Conservation (phyloP, 2,113 vertebrate species). For the Petrocephalus zakoni region DNA sequence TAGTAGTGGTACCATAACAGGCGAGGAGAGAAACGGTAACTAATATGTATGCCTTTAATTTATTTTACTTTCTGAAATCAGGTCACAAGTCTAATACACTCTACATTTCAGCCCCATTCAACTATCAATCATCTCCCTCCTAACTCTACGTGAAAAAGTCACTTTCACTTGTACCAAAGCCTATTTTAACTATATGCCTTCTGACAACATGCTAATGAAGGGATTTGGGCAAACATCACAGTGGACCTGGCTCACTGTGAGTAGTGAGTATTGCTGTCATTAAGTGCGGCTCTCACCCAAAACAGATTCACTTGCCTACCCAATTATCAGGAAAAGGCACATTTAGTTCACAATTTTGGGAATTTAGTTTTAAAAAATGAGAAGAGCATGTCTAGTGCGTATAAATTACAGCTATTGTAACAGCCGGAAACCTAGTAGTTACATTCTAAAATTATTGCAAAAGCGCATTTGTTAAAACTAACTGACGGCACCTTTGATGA, state of each 20-base stretch:
- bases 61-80: neutral
- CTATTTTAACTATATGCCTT: neutral
- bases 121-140: neutral
- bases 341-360: neutral
- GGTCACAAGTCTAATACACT: neutral
- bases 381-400: neutral
- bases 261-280: neutral
- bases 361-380: neutral
- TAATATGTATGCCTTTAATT: neutral
- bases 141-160: neutral
- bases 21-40: neutral
- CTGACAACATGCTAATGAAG: conserved; percentile 5
- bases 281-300: neutral
- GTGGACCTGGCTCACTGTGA: neutral
- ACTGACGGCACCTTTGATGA: neutral
- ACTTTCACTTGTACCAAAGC: neutral
- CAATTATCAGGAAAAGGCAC: neutral
- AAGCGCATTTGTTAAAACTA: neutral
- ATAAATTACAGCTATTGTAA: neutral
- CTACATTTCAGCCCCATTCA: neutral
- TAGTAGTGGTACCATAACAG: neutral
- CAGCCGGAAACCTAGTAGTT: neutral
- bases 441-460: neutral
- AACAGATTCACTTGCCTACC: neutral
- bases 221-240: neutral